Base-by-base conservation (phyloP, 2,888 invertebrate species). In the Heteropelma amictum region DNA sequence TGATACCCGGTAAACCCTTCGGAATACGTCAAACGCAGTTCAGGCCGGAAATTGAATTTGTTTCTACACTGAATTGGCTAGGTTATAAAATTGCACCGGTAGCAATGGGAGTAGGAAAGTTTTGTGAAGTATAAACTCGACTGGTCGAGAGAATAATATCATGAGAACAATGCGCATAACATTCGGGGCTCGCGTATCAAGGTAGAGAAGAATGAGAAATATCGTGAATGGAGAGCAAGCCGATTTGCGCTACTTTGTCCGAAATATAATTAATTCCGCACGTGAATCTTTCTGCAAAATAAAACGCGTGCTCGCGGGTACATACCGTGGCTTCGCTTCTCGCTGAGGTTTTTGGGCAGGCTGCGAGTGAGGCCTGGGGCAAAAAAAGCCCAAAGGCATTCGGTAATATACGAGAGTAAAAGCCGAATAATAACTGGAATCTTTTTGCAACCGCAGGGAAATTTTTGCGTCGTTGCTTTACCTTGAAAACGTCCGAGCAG, bases 201-300 rank as follows among this genome's bases (percentile, higher is more conserved):
- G 30, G 40, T 28, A 60, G 26, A 45, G 26, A 49, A 54, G 26
- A 26, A 45, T 23, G 51, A 33, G 38, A 33, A 23, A 65, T 65
- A 60, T 65, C 60, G 33, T 35, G 69, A 69, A 77, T 78, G 79
- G 72, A 76, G 71, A 61, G 47, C 85, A 84, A 85, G 81, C 84
- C 82, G 84, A 85, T 85, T 84, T 83, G 72, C 77, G 72, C 67
- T 74, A 76, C 71, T 71, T 64, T 60, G 77, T 72, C 72, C 71
- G 75, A 78, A 77, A 79, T 72, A 70, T 79, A 83, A 85, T 85
- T 85, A 84, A 85, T 85, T 85, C 82, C 78, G 80, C 69, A 79
- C 82, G 80, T 82, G 81, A 80, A 84, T 83, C 78, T 77, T 74
- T 64, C 42, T 54, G 38, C 6, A 51, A 70, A 65, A 73, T 68